Conservation (phyloP, 1,140 invertebrate genomes). For the Drosophila lacteicornis region DNA sequence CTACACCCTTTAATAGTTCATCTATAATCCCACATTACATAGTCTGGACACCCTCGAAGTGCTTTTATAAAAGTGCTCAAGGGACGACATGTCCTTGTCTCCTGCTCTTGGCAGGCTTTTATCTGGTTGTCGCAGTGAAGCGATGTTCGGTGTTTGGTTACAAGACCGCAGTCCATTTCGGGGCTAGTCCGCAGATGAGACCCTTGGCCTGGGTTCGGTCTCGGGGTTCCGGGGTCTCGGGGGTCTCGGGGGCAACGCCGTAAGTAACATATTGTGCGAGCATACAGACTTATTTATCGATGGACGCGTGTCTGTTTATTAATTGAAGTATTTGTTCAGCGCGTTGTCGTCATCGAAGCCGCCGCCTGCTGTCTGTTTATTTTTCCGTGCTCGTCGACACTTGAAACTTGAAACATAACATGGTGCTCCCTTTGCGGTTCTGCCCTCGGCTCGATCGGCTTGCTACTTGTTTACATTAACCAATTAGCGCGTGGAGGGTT, state of each 20-base stretch:
- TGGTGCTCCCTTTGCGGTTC: constrained; percentile 27
- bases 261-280: constrained; percentile 50
- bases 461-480: constrained; percentile 78
- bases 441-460: constrained; percentile 36
- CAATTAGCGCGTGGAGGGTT: constrained; percentile 64
- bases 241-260: not conserved
- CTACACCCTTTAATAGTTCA: not conserved
- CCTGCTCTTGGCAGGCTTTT: constrained; percentile 52
- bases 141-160: constrained; percentile 46
- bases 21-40: constrained; percentile 30
- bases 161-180: constrained; percentile 40
- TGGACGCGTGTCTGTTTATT: constrained; percentile 82
- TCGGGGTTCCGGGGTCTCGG: not conserved
- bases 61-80: constrained; percentile 24
- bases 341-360: constrained; percentile 38
- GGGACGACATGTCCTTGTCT: constrained; percentile 39
- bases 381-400: constrained; percentile 76
- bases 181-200: constrained; percentile 34
- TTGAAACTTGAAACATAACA: constrained; percentile 78
- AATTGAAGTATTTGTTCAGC: constrained; percentile 80
- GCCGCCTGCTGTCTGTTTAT: constrained; percentile 67
- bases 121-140: constrained; percentile 29
- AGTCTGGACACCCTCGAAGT: constrained; percentile 19
- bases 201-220: constrained; percentile 2
- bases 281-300: constrained; percentile 73